Conservation (phyloP, 2,797 vertebrate species). For the Syndactyla subalaris region DNA sequence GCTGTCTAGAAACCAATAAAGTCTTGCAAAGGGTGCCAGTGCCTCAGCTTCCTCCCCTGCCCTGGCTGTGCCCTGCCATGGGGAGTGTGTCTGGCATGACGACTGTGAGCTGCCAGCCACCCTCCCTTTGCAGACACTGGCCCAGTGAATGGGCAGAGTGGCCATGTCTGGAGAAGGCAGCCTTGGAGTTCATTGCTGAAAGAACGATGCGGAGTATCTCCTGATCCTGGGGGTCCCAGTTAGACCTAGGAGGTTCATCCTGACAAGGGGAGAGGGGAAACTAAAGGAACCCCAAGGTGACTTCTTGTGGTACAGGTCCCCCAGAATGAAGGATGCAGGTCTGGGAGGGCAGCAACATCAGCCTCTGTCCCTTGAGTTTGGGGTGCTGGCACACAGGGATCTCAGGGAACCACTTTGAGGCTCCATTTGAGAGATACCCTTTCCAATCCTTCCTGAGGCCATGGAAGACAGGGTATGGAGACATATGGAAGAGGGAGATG, state of each 20-base stretch:
- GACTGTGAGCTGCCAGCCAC: not conserved
- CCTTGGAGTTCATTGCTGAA: not conserved
- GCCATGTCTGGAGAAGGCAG: not conserved
- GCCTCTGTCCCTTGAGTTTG: not conserved
- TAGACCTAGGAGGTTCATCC: not conserved
- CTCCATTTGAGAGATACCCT: not conserved
- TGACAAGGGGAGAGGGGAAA: not conserved
- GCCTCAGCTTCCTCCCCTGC: not conserved
- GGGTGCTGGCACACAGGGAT: not conserved
- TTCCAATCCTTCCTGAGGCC: not conserved
- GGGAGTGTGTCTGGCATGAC: rapidly evolving
- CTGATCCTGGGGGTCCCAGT: rapidly evolving
- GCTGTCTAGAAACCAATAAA: conserved; percentile 27
- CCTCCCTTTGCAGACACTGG: not conserved
- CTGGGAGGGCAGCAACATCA: not conserved
- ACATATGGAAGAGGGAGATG: not conserved
- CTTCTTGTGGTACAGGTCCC: not conserved
- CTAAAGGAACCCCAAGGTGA: not conserved
- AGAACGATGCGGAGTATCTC: not conserved
- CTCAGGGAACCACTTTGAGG: not conserved
- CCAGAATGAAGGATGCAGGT: not conserved
- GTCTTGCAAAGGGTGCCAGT: not conserved
- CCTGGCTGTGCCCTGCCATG: not conserved
- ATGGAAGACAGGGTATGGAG: not conserved
- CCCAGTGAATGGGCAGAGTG: not conserved